Evolutionary conservation across 2,888 invertebrate genomes (phyloP).

Genomic region (Leptopilina syphax): DNA sequence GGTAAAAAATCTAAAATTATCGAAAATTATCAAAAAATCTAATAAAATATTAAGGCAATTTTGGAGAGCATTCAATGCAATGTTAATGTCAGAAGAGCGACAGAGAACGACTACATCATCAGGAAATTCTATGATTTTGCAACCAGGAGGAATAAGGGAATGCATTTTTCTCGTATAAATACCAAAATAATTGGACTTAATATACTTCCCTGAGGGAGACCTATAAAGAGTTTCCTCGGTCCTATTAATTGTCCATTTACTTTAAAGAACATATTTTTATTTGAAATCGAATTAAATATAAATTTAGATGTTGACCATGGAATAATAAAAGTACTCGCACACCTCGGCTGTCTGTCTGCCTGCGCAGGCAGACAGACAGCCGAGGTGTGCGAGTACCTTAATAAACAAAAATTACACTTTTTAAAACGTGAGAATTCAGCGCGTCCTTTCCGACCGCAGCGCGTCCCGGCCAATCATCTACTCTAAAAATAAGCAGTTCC

Average conservation of each 20-base stretch:
- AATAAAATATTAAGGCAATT: background rate
- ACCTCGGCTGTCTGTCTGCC: too few relatives aligned
- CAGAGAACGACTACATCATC: background rate
- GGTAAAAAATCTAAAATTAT: too few relatives aligned
- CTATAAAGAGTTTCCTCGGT: conserved; percentile 16
- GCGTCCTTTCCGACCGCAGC: too few relatives aligned
- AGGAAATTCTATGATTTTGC: conserved; percentile 16
- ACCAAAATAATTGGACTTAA: conserved; percentile 44
- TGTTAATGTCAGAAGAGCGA: background rate
- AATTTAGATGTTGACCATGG: too few relatives aligned
- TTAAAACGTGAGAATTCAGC: too few relatives aligned
- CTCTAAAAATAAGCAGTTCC: too few relatives aligned
- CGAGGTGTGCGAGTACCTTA: too few relatives aligned
- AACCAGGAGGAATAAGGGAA: background rate
- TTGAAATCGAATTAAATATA: background rate
- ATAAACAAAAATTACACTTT: too few relatives aligned
- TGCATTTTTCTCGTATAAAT: conserved; percentile 46
- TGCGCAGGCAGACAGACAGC: too few relatives aligned
- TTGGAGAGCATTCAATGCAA: background rate
- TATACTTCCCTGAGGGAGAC: conserved; percentile 47
- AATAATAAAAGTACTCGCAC: too few relatives aligned
- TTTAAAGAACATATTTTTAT: background rate
- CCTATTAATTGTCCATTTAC: background rate
- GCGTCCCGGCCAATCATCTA: too few relatives aligned
- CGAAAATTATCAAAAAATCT: conserved; percentile 13